These are phyloP conservation scores for Sanderia malayensis DNA, from an alignment of 30 jellyfish, hydroid and myxozoan species.

Conservation along the genomic window DNA sequence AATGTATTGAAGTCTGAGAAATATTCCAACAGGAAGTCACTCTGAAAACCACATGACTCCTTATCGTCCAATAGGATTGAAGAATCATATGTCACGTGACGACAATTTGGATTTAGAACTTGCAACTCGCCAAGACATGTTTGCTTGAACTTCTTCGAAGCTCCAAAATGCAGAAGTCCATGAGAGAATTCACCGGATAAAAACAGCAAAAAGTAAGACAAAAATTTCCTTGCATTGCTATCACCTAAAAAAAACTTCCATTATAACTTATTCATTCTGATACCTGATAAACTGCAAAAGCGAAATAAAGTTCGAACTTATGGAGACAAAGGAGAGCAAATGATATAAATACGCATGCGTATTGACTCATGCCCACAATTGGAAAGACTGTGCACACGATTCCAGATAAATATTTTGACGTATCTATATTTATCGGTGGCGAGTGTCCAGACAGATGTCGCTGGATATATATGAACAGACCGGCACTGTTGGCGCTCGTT, in stretches of 20 bases:
- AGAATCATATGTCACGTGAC: conserved; percentile 6
- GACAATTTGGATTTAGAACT: conserved; percentile 44
- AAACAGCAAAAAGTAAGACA: conserved; percentile 27
- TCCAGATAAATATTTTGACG: too few species aligned
- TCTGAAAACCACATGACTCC: conserved; percentile 26
- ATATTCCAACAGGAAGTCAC: conserved; percentile 40
- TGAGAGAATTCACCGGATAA: conserved; percentile 34
- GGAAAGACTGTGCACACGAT: too few species aligned
- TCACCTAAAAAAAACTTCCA: conserved; percentile 82
- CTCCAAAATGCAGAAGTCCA: conserved; percentile 24
- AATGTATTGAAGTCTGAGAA: conserved; percentile 59
- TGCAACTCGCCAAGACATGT: conserved; percentile 55
- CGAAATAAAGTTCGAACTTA: too few species aligned
- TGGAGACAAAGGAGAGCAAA: too few species aligned
- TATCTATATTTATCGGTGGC: too few species aligned
- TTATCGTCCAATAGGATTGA: conserved; percentile 25
- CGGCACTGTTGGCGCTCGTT: too few species aligned
- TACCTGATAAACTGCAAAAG: too few species aligned
- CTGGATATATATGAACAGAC: too few species aligned
- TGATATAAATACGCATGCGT: too few species aligned
- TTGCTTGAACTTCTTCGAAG: not conserved
- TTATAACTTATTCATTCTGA: too few species aligned
- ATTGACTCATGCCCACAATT: too few species aligned
- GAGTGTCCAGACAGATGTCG: too few species aligned
- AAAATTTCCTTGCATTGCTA: conserved; percentile 66